Evolutionary conservation across 2,113 vertebrate genomes (phyloP), one percentile per base, ranked within the genome.

Genomic region (Hiodon tergisus): DNA sequence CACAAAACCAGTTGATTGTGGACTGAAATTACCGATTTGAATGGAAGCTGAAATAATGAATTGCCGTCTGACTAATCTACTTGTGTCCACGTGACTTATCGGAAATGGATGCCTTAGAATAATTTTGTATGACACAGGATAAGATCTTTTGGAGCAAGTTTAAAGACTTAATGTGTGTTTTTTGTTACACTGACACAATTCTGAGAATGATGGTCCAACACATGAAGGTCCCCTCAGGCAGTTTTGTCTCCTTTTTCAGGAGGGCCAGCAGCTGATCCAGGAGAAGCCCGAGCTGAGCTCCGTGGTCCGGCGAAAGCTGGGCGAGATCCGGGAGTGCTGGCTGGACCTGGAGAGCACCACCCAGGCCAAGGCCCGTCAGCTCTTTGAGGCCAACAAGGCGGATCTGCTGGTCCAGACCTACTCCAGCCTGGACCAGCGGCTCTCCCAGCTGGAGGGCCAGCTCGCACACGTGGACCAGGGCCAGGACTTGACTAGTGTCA

Each of bases 261-360:
- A 96, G 83, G 95, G 95, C 17, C 93, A 93, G 81, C 90, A 95
- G 71, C 90, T 97, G 77, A 94, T 95, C 65, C 90, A 91, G 80
- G 95, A 97, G 89, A 96, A 96, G 83, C 95, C 95, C 0, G 95
- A 96, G 85, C 86, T 97, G 82, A 91, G 93, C 0, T 81, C 87
- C 0, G 89, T 93, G 0, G 94, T 96, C 71, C 86, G 84, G 82
- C 89, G 83, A 86, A 94, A 96, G 82, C 85, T 97, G 83, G 91
- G 89, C 2, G 93, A 96, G 86, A 95, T 97, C 82, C 86, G 91
- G 31, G 94, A 94, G 82, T 95, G 95, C 82, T 97, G 95, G 95
- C 87, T 86, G 0, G 94, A 95, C 69, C 89, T 97, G 80, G 95
- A 97, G 87, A 93, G 89, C 84, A 93, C 91, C 71, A 94, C 95